These are phyloP conservation scores for Alcedo quadribrachys DNA, from an alignment of 2,797 vertebrate genomes.

Conservation along the genomic window DNA sequence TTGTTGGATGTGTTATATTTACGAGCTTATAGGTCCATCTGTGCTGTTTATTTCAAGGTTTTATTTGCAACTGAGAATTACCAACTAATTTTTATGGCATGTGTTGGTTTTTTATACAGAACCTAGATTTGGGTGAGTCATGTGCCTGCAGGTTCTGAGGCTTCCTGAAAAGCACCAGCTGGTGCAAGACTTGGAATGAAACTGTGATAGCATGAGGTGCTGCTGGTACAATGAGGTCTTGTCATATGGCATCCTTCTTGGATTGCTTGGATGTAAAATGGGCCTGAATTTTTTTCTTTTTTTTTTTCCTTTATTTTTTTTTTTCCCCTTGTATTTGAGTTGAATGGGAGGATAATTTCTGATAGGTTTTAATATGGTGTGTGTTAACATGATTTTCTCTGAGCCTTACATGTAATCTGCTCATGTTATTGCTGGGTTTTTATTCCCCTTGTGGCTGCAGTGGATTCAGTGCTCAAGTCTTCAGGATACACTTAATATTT, in stretches of 20 bases:
- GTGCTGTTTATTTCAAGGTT: not conserved
- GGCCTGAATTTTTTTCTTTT: not conserved
- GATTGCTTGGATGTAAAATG: not conserved
- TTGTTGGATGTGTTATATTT: not conserved
- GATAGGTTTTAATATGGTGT: not conserved
- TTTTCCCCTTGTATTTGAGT: not conserved
- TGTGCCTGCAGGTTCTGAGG: not conserved
- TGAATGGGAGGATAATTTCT: not conserved
- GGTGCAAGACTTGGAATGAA: not conserved
- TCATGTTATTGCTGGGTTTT: not conserved
- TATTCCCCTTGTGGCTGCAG: not conserved
- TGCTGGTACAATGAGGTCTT: not conserved
- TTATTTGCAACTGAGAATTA: not conserved
- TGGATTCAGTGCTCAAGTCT: not conserved
- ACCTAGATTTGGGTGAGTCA: not conserved
- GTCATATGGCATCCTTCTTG: not conserved
- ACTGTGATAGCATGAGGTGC: fast-evolving
- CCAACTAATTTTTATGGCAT: not conserved
- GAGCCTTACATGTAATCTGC: not conserved
- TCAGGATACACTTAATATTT: not conserved
- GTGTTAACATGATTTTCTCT: not conserved
- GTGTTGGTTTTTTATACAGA: not conserved
- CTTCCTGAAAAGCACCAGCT: not conserved
- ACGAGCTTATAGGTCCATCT: not conserved
- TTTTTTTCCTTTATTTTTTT: too few relatives aligned